Base-by-base conservation (phyloP, 2,797 vertebrate genomes). In the Zenarchopterus dispar region DNA sequence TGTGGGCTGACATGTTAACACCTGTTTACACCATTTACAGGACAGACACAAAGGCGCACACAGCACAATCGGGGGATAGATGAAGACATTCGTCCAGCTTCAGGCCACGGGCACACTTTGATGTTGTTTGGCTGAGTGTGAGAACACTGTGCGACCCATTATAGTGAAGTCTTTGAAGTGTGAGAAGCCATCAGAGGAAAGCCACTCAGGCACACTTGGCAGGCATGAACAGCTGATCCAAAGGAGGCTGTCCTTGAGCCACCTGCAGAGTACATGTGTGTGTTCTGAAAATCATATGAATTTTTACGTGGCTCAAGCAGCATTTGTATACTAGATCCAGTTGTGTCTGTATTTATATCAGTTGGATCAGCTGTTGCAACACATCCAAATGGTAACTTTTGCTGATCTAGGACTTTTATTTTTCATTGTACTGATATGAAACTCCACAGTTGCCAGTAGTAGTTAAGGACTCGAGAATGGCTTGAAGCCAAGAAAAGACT, bases 1-100 rank as follows among this genome's bases (percentile, higher is more conserved):
- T 82, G 84, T 80, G 78, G 85, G 77, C 77, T 73, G 77, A 87
- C 84, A 85, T 84, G 80, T 91, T 90, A 88, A 86, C 91, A 93
- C 90, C 90, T 92, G 89, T 89, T 91, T 80, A 87, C 84, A 82
- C 75, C 79, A 54, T 82, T 85, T 82, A 78, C 61, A 65, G 75
- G 52, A 73, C 62, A 45, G 71, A 72, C 70, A 73, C 61, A 72
- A 47, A 64, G 72, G 50, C 55, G 0, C 31, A 48, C 56, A 50
- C 50, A 65, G 60, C 65, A 63, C 44, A 60, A 46, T 62, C 10
- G 31, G 26, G 56, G 15, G 2, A 45, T 33, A n/a, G 75, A 88
- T 78, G 57, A 80, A 87, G 81, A 85, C 72, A 48, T 84, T 63
- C 2, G 63, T 78, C 63, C 65, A 3, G 50, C 47, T 68, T 45